Evolutionary conservation across 1,140 invertebrate species (phyloP).

Genomic region (Sinonovacula constricta): DNA sequence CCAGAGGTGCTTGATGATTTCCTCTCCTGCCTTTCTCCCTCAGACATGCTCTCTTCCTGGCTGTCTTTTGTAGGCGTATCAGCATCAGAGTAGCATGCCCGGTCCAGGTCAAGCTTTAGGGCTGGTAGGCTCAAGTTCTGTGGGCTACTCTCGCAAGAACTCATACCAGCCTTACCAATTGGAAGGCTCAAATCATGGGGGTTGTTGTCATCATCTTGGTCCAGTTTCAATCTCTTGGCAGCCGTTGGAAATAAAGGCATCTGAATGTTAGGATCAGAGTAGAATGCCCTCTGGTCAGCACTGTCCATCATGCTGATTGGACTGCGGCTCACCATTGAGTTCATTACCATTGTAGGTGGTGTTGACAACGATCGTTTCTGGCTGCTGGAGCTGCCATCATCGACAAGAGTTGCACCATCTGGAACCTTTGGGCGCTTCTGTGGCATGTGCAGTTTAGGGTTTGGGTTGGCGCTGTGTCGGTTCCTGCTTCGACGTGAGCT

Average conservation of each 20-base stretch:
- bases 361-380: slow-evolving; percentile 46
- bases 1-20: slow-evolving; percentile 60
- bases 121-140: slow-evolving; percentile 32
- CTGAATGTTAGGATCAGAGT: slow-evolving; percentile 68
- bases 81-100: slow-evolving; percentile 53
- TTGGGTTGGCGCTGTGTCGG: slow-evolving; percentile 98
- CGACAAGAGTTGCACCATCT: slow-evolving; percentile 65
- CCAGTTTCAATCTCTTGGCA: slow-evolving; percentile 68
- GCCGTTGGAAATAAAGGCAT: slow-evolving; percentile 70
- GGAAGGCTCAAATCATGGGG: slow-evolving; percentile 68
- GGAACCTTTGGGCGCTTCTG: slow-evolving; percentile 81
- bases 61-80: slow-evolving; percentile 80
- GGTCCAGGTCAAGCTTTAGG: slow-evolving; percentile 83
- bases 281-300: slow-evolving; percentile 63
- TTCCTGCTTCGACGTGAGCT: slow-evolving; percentile 97
- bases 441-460: slow-evolving; percentile 98
- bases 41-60: slow-evolving; percentile 78
- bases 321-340: slow-evolving; percentile 49
- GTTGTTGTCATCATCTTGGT: slow-evolving; percentile 59
- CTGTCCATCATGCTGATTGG: slow-evolving; percentile 53
- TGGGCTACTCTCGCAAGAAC: slow-evolving; percentile 30
- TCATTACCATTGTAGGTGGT: slow-evolving; percentile 69
- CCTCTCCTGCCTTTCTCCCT: slow-evolving; percentile 65
- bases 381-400: slow-evolving; percentile 56
- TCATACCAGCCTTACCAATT: slow-evolving; percentile 15